Conservation (phyloP, 2,888 invertebrate genomes). For the Lingula anatina region DNA sequence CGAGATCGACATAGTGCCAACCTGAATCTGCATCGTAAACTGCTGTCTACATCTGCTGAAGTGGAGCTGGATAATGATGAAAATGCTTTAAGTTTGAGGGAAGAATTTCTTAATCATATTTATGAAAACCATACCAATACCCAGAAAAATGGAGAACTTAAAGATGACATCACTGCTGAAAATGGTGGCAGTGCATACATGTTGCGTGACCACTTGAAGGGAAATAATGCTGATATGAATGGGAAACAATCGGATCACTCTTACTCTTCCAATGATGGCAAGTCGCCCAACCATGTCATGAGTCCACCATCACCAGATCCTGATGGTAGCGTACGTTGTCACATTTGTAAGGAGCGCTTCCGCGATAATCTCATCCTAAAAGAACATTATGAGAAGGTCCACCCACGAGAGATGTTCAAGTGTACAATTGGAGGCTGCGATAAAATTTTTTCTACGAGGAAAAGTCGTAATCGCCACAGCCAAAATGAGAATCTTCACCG, state of each 20-base stretch:
- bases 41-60: slow-evolving; percentile 59
- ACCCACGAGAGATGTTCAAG: slow-evolving; percentile 65
- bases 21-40: slow-evolving; percentile 81
- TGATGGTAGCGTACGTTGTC: slow-evolving; percentile 66
- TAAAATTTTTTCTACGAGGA: slow-evolving; percentile 72
- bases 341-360: slow-evolving; percentile 65
- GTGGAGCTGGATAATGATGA: slow-evolving; percentile 14
- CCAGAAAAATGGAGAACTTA: background rate
- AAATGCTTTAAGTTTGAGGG: slow-evolving; percentile 6
- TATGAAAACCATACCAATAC: background rate
- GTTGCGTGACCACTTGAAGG: background rate
- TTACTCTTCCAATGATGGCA: slow-evolving; percentile 23
- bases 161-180: background rate
- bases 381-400: slow-evolving; percentile 69
- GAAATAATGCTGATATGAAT: slow-evolving; percentile 3
- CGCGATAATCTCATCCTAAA: slow-evolving; percentile 63
- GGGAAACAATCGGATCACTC: slow-evolving; percentile 3
- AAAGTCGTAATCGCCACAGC: slow-evolving; percentile 72
- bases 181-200: background rate
- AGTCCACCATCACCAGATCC: too few relatives aligned
- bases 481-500: slow-evolving; percentile 62
- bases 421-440: slow-evolving; percentile 74
- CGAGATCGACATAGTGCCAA: slow-evolving; percentile 91
- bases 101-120: background rate
- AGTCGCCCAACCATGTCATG: too few relatives aligned